Evolutionary conservation across 2,113 vertebrate species (phyloP).

Genomic region (Mohoua ochrocephala): DNA sequence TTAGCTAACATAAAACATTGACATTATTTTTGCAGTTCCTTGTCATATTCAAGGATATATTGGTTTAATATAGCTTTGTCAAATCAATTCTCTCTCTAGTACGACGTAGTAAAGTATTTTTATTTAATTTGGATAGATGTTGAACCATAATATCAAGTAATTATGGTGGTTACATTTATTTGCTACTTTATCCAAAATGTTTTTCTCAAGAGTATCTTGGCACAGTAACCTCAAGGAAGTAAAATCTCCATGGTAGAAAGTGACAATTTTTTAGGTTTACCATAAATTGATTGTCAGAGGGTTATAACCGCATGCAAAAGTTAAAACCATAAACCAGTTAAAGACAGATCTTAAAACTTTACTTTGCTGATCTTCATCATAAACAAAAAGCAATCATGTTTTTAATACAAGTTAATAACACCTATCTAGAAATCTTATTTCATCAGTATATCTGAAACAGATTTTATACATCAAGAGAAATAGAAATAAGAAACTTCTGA

Average conservation of each 20-base stretch:
- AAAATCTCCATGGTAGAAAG: background rate
- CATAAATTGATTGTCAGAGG: background rate
- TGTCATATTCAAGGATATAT: background rate
- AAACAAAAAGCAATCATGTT: background rate
- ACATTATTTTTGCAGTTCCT: background rate
- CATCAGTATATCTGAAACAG: background rate
- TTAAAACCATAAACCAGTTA: background rate
- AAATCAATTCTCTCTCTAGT: constrained; percentile 32
- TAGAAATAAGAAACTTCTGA: background rate
- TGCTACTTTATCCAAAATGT: background rate
- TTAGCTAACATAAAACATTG: background rate
- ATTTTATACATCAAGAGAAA: background rate
- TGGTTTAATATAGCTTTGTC: constrained; percentile 23
- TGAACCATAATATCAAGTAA: background rate
- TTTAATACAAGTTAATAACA: background rate
- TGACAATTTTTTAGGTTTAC: background rate
- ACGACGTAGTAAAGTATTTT: background rate
- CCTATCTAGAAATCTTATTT: background rate
- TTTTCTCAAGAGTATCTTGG: background rate
- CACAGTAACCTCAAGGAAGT: background rate
- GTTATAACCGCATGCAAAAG: background rate
- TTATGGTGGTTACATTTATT: background rate
- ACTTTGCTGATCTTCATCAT: background rate
- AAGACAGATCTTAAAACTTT: background rate
- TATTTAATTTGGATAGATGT: constrained; percentile 39